Conservation (phyloP, 2,113 vertebrate genomes). For the Centrocercus urophasianus region DNA sequence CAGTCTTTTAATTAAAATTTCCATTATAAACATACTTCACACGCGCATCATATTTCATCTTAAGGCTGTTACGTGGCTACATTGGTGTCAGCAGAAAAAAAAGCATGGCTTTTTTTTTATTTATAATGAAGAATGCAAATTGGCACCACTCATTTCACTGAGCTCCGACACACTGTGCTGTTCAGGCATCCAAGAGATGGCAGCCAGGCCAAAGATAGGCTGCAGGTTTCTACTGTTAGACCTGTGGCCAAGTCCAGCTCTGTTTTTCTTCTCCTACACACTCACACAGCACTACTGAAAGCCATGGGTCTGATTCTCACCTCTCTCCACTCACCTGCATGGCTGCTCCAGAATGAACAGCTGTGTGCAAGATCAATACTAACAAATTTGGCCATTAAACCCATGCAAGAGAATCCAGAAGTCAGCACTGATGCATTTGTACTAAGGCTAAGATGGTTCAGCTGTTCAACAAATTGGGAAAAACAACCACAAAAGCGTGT, state of each 20-base stretch:
- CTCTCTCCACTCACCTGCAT: not conserved
- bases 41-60: not conserved
- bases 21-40: not conserved
- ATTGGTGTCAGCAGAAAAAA: not conserved
- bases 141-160: not conserved
- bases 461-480: not conserved
- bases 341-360: not conserved
- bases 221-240: not conserved
- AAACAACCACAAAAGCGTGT: not conserved
- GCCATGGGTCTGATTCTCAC: not conserved
- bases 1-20: not conserved
- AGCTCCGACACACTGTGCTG: fast-evolving
- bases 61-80: fast-evolving
- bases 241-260: not conserved
- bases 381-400: not conserved
- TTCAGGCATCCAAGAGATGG: not conserved
- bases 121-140: fast-evolving
- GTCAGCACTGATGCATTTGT: not conserved
- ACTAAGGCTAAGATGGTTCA: not conserved
- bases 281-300: not conserved
- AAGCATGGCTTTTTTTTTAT: not conserved
- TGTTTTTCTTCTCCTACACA: not conserved
- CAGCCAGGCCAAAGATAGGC: not conserved
- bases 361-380: not conserved
- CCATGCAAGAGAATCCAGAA: not conserved